phyloP scores from a whole-genome alignment of 2,797 vertebrate genomes.

The Geotrypetes seraphini region DNA sequence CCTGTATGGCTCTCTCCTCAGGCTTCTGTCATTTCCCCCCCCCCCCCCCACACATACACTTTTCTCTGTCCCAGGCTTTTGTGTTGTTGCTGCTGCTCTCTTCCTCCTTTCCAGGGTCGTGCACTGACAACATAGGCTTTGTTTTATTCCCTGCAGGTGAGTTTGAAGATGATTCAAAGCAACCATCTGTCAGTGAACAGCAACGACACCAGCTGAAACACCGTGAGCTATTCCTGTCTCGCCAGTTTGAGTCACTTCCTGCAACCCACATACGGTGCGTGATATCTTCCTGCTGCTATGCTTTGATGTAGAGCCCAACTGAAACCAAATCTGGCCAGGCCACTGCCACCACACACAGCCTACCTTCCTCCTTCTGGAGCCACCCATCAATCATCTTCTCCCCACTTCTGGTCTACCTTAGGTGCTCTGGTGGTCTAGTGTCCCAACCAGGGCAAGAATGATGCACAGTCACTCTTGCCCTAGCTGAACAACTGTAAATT shows the following conservation, averaged over 20 bases:
- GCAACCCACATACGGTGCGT: constrained; percentile 87
- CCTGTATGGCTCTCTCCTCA: not conserved
- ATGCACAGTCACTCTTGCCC: no score
- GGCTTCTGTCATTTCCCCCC: no score
- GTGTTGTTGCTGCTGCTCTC: not conserved
- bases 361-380: no score
- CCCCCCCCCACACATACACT: no score
- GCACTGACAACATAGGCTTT: constrained; percentile 25
- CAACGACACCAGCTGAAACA: constrained; percentile 91
- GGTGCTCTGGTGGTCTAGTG: no score
- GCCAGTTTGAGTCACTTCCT: constrained; percentile 85
- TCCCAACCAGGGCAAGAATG: no score
- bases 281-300: no score
- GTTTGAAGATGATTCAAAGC: constrained; percentile 90
- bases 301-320: no score
- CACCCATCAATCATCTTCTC: no score
- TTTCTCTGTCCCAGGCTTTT: not conserved
- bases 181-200: constrained; percentile 74
- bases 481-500: no score
- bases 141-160: constrained; percentile 61
- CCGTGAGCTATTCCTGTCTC: constrained; percentile 85
- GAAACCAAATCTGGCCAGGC: fast-evolving
- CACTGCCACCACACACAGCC: no score
- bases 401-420: no score
- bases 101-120: constrained; percentile 3